Percentiles rank a stretch among this genome's conserved stretches.
Evolutionary conservation across 2,888 invertebrate species (phyloP).

Genomic region (Steromphala cineraria): DNA sequence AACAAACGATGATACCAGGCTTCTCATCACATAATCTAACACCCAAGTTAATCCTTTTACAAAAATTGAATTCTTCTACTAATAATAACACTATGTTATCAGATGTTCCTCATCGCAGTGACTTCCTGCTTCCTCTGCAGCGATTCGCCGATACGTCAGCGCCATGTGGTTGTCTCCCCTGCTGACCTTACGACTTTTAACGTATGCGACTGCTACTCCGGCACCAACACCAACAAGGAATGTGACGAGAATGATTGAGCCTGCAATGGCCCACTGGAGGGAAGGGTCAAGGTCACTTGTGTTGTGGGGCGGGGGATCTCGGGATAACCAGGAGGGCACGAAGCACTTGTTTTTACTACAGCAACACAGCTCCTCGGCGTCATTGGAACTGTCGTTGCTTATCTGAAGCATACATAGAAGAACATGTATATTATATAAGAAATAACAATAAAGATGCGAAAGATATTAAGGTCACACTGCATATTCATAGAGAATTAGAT

Average conservation of each 20-base stretch:
- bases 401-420: background rate
- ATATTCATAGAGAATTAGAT: too few species aligned
- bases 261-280: conserved; percentile 23
- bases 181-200: background rate
- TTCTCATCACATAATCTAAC: too few species aligned
- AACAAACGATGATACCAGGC: too few species aligned
- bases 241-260: conserved; percentile 17
- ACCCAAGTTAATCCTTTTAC: too few species aligned
- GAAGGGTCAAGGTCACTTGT: background rate
- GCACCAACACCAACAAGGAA: conserved; percentile 19
- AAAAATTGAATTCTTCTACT: too few species aligned
- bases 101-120: too few species aligned
- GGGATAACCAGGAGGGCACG: conserved; percentile 15
- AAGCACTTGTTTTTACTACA: conserved; percentile 36
- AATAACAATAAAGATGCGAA: too few species aligned
- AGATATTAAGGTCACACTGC: too few species aligned
- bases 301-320: background rate
- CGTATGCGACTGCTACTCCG: conserved; percentile 4
- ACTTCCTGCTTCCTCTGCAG: background rate
- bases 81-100: too few species aligned
- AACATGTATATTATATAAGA: too few species aligned
- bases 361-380: conserved; percentile 38
- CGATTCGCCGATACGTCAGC: background rate
- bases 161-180: background rate
- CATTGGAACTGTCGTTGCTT: conserved; percentile 17